Evolutionary conservation across 2,113 vertebrate species (phyloP), one percentile per base, ranked within the genome.

Genomic region (Heloderma charlesbogerti): DNA sequence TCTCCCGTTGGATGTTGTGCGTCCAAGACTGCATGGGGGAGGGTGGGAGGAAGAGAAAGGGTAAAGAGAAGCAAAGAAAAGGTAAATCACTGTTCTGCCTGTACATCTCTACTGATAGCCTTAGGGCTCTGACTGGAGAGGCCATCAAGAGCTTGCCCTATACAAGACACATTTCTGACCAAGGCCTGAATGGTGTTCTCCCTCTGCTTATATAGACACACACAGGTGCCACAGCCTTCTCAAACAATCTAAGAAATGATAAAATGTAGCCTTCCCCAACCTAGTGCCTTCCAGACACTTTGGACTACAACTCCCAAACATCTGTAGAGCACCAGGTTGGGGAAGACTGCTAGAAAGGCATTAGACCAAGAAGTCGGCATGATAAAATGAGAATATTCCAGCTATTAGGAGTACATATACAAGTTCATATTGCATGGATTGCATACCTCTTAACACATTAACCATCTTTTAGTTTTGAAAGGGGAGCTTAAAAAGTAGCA

Each of bases 1-100:
- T 99, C 96, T 99, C 99, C 95, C 99, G 98, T 89, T 98, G 97
- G 95, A 99, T 99, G 94, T 99, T 99, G 97, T 99, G 99, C 1
- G 99, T 99, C 99, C 99, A 99, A 43, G 99, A 99, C 99, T 99
- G 96, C 15, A 96, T 97, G 84, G 89, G 84, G 92, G 93, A 37
- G 51, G 95, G 54, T 0, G 18, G 29, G 40, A 16, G 37, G 22
- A 48, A 71, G 27, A 16, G 72, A 90, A 45, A 90, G 29, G 34
- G 27, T 60, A 90, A 66, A 90, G 71, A 40, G 37, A 75, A 60
- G 94, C 3, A 91, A 77, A 94, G 90, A 81, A 87, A 84, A 66
- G 75, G 78, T 95, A 51, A 94, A 84, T 6, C 51, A 82, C 75
- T 82, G 48, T 51, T 71, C 18, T 85, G 74, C 16, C 34, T 29